Base-by-base conservation (phyloP, 2,888 invertebrate genomes). In the Fabriciana adippe region DNA sequence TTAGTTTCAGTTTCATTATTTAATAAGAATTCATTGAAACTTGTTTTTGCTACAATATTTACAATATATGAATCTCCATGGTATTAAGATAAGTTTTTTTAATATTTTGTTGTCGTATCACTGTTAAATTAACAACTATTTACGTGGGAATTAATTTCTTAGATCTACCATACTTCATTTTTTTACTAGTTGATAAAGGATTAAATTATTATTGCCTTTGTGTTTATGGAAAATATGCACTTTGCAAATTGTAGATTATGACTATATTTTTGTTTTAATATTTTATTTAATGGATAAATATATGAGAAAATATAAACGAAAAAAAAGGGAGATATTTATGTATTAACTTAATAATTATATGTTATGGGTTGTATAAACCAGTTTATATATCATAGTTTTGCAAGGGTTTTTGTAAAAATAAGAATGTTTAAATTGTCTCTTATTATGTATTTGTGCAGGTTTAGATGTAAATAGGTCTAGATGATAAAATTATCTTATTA, bases 41-140 rank as follows among this genome's bases (percentile, higher is more conserved):
- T 68, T 68, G 65, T 68, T 68, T 68, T 68, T 65, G 65, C 65
- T 45, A 13, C n/a, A 59, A 59, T 48, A 59, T 48, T 45, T 60
- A 60, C 18, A 60, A 35, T 41, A 53, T 50, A 51, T 35, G 35
- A 47, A 41, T 66, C 31, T 66, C 16, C 59, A 31, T 53, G 26
- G 21, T 57, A 53, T 54, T 45, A n/a, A 31, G 14, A 45, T 59
- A 59, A 56, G 55, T 45, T 60, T 54, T 66, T 66, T 66, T 60
- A 51, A 60, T 66, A 66, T 60, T 60, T 60, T 54, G 66, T 66
- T 66, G 47, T 60, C 54, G 3, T 55, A 48, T 55, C 63, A 55
- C 55, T 50, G 21, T 31, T n/a, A 51, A 56, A 51, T 50, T 51
- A 64, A 48, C 47, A 64, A 51, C n/a, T 55, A 64, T 59, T 59